These are phyloP conservation scores for Ctenochaetus hawaiiensis DNA, from an alignment of 2,797 vertebrate genomes.

Conservation along the genomic window DNA sequence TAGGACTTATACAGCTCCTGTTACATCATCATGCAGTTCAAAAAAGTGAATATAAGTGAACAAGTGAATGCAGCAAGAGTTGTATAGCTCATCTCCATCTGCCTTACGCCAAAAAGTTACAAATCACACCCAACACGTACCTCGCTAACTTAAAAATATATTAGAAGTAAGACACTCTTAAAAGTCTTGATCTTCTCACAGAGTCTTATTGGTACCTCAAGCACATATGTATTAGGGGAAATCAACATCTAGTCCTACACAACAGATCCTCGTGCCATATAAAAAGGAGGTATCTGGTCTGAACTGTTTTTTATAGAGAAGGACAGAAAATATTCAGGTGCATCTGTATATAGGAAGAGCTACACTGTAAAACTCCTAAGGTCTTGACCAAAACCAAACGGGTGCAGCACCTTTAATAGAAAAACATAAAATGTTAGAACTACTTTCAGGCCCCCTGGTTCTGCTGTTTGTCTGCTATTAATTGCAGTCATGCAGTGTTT, in stretches of 20 bases:
- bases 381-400: conserved; percentile 30
- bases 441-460: neutral
- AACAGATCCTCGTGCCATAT: neutral
- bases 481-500: neutral
- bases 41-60: too few relatives aligned
- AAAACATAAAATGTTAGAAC: conserved; percentile 37
- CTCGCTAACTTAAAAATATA: neutral
- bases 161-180: neutral
- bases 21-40: too few relatives aligned
- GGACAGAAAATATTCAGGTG: neutral
- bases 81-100: too few relatives aligned
- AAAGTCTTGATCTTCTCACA: too few relatives aligned
- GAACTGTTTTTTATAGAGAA: neutral
- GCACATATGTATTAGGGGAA: too few relatives aligned
- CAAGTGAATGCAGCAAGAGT: too few relatives aligned
- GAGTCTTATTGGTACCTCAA: too few relatives aligned
- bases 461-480: neutral
- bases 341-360: neutral
- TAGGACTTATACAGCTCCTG: too few relatives aligned
- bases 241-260: too few relatives aligned
- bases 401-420: conserved; percentile 6
- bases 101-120: too few relatives aligned
- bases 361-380: neutral
- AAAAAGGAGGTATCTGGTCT: neutral
- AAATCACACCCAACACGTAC: neutral